phyloP scores from a whole-genome alignment of 2,113 vertebrate genomes.

The Cyrtonyx montezumae region DNA sequence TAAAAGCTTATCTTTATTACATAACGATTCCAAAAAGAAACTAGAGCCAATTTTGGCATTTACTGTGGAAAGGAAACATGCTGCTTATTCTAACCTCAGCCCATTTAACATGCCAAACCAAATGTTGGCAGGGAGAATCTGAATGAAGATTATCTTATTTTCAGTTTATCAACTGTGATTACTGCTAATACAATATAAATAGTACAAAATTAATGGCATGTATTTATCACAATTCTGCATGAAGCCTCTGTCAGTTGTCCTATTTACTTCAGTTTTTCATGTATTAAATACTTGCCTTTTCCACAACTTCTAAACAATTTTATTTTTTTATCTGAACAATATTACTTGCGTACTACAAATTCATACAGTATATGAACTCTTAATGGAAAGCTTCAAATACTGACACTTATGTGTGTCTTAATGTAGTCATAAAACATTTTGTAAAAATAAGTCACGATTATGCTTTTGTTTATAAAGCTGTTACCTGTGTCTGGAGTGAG shows the following conservation, averaged over 20 bases:
- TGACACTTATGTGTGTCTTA: not conserved
- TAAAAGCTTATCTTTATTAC: not conserved
- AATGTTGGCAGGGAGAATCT: not conserved
- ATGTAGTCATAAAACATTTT: not conserved
- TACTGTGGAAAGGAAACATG: not conserved
- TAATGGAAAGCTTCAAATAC: not conserved
- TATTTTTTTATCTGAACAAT: too few relatives aligned
- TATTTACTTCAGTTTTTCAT: not conserved
- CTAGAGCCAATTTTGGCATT: not conserved
- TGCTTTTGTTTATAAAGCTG: not conserved
- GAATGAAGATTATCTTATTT: not conserved
- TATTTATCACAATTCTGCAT: not conserved
- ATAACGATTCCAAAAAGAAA: not conserved
- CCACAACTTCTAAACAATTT: not conserved
- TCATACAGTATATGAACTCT: not conserved
- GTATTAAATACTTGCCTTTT: not conserved
- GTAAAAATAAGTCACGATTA: not conserved
- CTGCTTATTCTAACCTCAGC: not conserved
- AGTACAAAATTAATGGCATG: not conserved
- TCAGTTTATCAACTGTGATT: not conserved
- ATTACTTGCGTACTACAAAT: not conserved
- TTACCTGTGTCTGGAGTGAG: constrained; percentile 92
- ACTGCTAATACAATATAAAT: not conserved
- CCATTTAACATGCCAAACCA: not conserved
- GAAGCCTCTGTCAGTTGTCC: not conserved